These are phyloP conservation scores for Rhipidura dahli DNA, from an alignment of 2,113 vertebrate species.

Conservation along the genomic window DNA sequence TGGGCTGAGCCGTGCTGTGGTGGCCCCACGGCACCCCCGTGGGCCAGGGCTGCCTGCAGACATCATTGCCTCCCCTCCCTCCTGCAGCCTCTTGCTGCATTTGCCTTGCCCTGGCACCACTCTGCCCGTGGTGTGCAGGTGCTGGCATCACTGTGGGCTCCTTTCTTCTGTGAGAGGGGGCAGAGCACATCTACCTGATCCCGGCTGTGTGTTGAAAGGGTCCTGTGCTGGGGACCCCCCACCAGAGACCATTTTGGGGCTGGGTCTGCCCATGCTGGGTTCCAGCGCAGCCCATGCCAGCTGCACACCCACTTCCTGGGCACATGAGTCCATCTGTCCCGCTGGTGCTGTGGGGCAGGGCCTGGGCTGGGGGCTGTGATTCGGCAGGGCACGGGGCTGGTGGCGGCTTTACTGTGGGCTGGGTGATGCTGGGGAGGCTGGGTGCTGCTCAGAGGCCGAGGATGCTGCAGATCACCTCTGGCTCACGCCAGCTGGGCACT, in stretches of 20 bases:
- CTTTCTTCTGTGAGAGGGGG: neutral
- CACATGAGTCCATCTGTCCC: neutral
- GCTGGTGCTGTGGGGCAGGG: accelerated
- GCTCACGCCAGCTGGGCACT: accelerated
- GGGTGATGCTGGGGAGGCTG: neutral
- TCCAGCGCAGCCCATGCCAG: accelerated
- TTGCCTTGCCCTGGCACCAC: neutral
- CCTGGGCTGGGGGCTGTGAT: accelerated
- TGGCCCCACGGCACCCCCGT: neutral
- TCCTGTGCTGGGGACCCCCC: neutral
- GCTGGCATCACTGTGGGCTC: neutral
- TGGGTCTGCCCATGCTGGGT: accelerated
- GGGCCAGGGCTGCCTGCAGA: neutral
- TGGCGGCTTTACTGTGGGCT: neutral
- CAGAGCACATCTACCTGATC: neutral
- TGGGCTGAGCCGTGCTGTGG: constrained; percentile 13
- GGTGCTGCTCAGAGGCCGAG: neutral
- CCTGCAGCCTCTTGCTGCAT: neutral
- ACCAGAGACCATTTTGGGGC: accelerated
- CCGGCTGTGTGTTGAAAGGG: neutral
- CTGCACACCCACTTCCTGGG: accelerated
- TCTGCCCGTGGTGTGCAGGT: accelerated
- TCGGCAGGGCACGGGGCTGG: neutral
- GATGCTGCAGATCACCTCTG: neutral
- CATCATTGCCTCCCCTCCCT: neutral